phyloP scores from a whole-genome alignment of 2,113 vertebrate species.

The Crypturellus undulatus region DNA sequence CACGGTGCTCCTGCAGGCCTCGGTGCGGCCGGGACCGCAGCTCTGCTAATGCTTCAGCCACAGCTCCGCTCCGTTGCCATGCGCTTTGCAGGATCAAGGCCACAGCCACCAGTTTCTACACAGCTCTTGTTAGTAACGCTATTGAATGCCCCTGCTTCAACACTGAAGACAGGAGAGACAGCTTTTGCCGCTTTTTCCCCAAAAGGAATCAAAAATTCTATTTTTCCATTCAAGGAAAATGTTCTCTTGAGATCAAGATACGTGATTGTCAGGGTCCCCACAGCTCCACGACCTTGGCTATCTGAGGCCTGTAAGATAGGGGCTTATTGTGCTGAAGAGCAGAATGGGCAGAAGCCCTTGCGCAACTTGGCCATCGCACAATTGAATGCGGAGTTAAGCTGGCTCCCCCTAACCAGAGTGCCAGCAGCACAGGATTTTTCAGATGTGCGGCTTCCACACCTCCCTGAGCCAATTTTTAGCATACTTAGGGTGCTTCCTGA shows the following conservation, averaged over 20 bases:
- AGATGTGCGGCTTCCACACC: conserved; percentile 19
- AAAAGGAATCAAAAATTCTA: neutral
- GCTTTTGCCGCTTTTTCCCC: neutral
- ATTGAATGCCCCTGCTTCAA: conserved; percentile 34
- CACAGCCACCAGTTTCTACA: neutral
- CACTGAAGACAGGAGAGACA: neutral
- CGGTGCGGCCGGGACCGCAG: neutral
- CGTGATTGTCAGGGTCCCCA: conserved; percentile 20
- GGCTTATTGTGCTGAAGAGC: conserved; percentile 45
- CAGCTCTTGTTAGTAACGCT: conserved; percentile 17
- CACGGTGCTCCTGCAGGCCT: neutral
- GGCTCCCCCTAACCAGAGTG: conserved; percentile 47
- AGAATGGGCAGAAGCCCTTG: conserved; percentile 34
- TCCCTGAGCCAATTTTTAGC: conserved; percentile 43
- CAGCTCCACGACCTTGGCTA: conserved; percentile 43
- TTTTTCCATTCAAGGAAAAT: conserved; percentile 46
- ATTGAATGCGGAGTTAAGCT: conserved; percentile 56
- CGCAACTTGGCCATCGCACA: conserved; percentile 47
- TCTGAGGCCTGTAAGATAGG: conserved; percentile 27
- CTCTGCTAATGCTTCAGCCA: neutral
- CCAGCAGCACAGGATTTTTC: conserved; percentile 44
- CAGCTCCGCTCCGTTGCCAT: neutral
- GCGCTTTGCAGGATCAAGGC: neutral
- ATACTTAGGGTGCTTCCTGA: conserved; percentile 31
- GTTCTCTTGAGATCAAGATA: conserved; percentile 56